A percentile compares a stretch with the other conserved stretches of the same genome.
phyloP scores from a whole-genome alignment of 2,113 vertebrate species.

The Addax nasomaculatus region DNA sequence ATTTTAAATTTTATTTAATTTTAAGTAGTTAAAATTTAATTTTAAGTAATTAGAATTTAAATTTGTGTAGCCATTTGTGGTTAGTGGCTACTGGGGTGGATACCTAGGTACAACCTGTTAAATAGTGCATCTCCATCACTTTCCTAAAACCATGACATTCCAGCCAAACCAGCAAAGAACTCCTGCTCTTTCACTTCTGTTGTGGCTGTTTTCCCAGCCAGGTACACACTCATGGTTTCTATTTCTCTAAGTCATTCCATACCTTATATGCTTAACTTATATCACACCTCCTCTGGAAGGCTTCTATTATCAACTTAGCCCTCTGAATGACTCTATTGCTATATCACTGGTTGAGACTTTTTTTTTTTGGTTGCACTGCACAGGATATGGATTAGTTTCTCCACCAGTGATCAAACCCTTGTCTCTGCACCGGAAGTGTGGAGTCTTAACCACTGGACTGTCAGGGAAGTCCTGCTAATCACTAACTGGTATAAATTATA shows the following conservation, averaged over 20 bases:
- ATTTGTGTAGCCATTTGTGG: background rate
- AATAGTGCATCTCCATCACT: background rate
- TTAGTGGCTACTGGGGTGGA: background rate
- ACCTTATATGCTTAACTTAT: background rate
- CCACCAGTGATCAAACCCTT: background rate
- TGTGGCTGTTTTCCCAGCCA: background rate
- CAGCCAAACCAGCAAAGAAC: background rate
- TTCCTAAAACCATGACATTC: background rate
- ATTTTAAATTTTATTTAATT: background rate
- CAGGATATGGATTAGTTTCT: background rate
- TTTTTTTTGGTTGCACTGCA: background rate
- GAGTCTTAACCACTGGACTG: background rate
- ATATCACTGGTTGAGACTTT: background rate
- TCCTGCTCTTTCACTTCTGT: background rate
- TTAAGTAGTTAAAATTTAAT: background rate
- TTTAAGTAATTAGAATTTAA: background rate
- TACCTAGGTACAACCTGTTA: background rate
- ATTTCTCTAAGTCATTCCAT: background rate
- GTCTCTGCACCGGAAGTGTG: background rate
- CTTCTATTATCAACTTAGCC: background rate
- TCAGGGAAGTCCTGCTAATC: background rate
- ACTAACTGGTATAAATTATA: background rate
- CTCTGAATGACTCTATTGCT: background rate
- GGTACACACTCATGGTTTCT: background rate
- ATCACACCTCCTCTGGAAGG: background rate